Base-by-base conservation (phyloP, 2,888 invertebrate species). In the Erebia palarica region DNA sequence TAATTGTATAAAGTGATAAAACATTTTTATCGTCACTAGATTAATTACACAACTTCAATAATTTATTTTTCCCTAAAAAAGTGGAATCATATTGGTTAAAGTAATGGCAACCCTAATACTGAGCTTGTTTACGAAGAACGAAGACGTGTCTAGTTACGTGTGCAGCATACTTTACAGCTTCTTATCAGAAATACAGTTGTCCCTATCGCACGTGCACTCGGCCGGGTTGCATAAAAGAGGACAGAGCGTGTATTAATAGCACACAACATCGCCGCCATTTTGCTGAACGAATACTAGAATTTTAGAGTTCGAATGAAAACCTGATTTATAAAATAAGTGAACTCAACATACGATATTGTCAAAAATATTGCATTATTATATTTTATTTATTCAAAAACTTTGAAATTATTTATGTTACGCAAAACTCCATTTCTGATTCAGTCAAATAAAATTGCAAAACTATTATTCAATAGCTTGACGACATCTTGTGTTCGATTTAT, bases 61-160 rank as follows among this genome's bases (percentile, higher is more conserved):
- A 14, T 61, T 44, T 49, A 21, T 18, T 60, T 74, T 55, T 59
- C 77, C 71, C 75, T 74, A 55, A 73, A 55, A 76, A 65, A 42
- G 64, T 68, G 74, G 75, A 75, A 69, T 47, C 70, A 67, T 68
- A 51, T 59, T 51, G 71, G 73, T 68, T 47, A 63, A 69, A 61
- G n/a, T 49, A 71, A 79, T 87, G 86, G 91, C 87, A 91, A 87
- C 88, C 87, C 85, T 78, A 75, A 70, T 72, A 76, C 79, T 80
- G 79, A 80, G 84, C 86, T 91, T 92, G 91, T 92, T 92, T 92
- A 91, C 90, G 87, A 88, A 86, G 85, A 87, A 84, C 87, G 88
- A 88, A 89, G 91, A 92, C 92, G 92, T 92, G 92, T 92, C 91
- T 90, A 84, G 90, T 92, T 92, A 92, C 92, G 92, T 92, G 87